Base-by-base conservation (phyloP, 2,797 vertebrate species). In the Onychomys torridus region DNA sequence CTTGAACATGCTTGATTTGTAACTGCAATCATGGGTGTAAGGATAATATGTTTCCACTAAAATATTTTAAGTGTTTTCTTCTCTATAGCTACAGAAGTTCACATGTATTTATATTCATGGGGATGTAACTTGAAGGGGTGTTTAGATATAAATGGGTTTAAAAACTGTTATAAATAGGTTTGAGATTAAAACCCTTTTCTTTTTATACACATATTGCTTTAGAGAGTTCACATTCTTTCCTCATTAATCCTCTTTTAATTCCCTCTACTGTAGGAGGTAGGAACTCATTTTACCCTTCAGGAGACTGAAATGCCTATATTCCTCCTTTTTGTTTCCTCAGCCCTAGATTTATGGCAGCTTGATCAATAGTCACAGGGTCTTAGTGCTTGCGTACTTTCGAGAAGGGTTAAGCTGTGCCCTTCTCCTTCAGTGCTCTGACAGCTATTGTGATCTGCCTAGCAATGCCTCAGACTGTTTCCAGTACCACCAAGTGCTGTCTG, bases 351-450 rank as follows among this genome's bases (percentile, higher is more conserved):
- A 55, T 37, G 61, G 32, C 76, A 90, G 10, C 25, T 23, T 81
- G 52, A 5, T 83, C 40, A 76, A 6, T 63, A 90, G 67, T 61
- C 14, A 90, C 17, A 25, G 90, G 34, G 37, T 96, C 29, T 87
- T 82, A 77, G 93, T 46, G 29, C 71, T 27, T 59, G 59, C 79
- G n/a, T 59, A 63, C 34, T 95, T 97, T 94, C 85, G 91, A 75
- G 67, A 96, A 92, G 83, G 46, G 17, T 55, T 75, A 43, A 93
- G 37, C 84, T 46, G 37, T 87, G 21, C 37, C n/a, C 1, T 43
- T 67, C 40, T 87, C 40, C 9, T 90, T 96, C 14, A 27, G 89
- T 32, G 55, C 43, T 93, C 76, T 59, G 76, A 27, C 13, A 27
- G 25, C 88, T n/a, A 69, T 65, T 61, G 91, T 12, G 43, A 21